Percentiles rank a stretch among this genome's conserved stretches.
Evolutionary conservation across 2,113 vertebrate species (phyloP).

Genomic region (Morone chrysops): DNA sequence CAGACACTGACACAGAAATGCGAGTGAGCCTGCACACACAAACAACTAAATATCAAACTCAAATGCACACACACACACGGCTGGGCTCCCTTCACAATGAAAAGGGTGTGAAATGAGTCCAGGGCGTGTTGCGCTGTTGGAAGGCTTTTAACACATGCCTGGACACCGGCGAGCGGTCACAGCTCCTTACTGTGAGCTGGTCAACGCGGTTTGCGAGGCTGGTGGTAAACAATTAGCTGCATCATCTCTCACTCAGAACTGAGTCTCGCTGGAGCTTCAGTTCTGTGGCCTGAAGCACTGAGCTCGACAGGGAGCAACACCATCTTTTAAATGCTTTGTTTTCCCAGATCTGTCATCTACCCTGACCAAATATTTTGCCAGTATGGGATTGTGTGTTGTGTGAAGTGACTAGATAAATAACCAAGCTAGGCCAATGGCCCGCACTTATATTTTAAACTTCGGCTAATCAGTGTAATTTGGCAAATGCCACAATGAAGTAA

Average conservation of each 20-base stretch:
- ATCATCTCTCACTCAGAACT: constrained; percentile 17
- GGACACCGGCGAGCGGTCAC: constrained; percentile 52
- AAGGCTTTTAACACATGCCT: constrained; percentile 67
- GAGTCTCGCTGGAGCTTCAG: constrained; percentile 19
- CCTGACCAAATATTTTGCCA: background rate
- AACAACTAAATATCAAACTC: constrained; percentile 25
- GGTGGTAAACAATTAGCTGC: constrained; percentile 56
- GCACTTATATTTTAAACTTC: background rate
- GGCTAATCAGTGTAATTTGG: constrained; percentile 25
- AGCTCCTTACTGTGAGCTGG: constrained; percentile 53
- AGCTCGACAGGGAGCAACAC: background rate
- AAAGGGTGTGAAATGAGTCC: constrained; percentile 75
- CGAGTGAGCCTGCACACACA: background rate
- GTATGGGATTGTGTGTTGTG: background rate
- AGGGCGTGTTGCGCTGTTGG: constrained; percentile 61
- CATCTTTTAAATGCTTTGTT: background rate
- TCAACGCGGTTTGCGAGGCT: constrained; percentile 2
- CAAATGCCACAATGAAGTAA: constrained; percentile 43
- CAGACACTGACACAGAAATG: background rate
- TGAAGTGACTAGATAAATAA: background rate
- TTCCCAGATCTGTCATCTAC: background rate
- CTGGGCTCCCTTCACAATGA: constrained; percentile 40
- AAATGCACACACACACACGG: background rate
- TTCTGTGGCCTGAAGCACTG: background rate
- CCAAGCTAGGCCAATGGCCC: background rate